Evolutionary conservation across 2,797 vertebrate genomes (phyloP), one percentile per base, ranked within the genome.

Genomic region (Poecile montanus): DNA sequence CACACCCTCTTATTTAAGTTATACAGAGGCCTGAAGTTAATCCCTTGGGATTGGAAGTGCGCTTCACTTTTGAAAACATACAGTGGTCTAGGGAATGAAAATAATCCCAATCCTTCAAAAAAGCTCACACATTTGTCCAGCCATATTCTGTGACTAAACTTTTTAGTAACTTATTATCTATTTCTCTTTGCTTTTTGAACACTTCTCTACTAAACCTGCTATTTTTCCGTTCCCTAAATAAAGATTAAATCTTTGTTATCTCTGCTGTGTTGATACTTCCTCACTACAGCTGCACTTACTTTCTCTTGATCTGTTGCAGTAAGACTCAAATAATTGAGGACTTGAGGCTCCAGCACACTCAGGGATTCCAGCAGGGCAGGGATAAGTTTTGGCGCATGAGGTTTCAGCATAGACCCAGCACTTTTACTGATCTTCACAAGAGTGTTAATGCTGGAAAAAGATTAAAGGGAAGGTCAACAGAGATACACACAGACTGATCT

Each of bases 361-460:
- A 99, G 97, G 19, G 99, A 99, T 93, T 99, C 99, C 78, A 99
- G 93, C 56, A 99, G 97, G 82, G 99, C 99, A 3, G 99, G 99
- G 80, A 99, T 99, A 93, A 99, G 98, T 88, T 98, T 98, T 50
- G 99, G 96, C 14, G 99, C 98, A 8, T 99, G 99, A 66, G 99
- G 99, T 96, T 99, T 99, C 91, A 99, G 96, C 96, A 99, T 98
- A 94, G 98, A 98, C 14, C 99, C 99, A 15, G 99, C 99, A 56
- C 98, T 99, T 97, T 99, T 99, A 96, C 99, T 99, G 68, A 99
- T 99, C 98, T 99, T 99, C 96, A 99, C 99, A 88, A 99, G 98
- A 34, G 99, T 99, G 93, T 99, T 99, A 96, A 99, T 99, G 95
- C 99, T 99, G 73, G 7, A 86, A 96, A 81, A 66, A 51, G 7